Evolutionary conservation across 2,888 invertebrate species (phyloP).

Genomic region (Dysmachus trigonus): DNA sequence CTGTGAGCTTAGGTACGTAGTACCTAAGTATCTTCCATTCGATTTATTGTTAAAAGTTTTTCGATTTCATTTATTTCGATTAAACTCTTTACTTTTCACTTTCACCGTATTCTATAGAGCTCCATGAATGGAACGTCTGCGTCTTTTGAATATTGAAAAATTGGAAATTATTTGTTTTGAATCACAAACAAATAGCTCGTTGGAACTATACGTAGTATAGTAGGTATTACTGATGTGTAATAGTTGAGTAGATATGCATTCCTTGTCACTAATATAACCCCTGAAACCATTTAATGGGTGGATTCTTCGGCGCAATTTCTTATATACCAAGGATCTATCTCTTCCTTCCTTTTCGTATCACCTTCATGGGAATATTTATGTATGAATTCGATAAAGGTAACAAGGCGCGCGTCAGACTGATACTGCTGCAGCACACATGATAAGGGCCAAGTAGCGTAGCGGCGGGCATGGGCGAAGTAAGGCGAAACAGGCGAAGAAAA

Average conservation of each 20-base stretch:
- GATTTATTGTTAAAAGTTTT: too few relatives aligned
- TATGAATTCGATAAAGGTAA: background rate
- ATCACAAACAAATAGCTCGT: too few relatives aligned
- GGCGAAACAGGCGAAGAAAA: background rate
- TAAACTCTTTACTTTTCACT: background rate
- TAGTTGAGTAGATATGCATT: background rate
- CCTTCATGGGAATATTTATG: background rate
- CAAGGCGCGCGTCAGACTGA: background rate
- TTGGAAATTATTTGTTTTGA: background rate
- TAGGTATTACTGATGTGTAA: background rate
- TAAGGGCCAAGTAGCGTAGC: background rate
- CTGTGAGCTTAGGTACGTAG: too few relatives aligned
- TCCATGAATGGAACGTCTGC: too few relatives aligned
- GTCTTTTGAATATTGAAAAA: background rate
- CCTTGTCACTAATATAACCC: too few relatives aligned
- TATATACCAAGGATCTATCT: background rate
- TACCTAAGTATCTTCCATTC: too few relatives aligned
- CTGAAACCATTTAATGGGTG: background rate
- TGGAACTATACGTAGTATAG: background rate
- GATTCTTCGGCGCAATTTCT: background rate
- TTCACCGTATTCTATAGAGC: background rate
- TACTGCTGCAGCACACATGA: background rate
- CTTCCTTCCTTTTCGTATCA: background rate
- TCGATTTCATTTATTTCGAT: background rate
- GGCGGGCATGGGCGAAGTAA: background rate